These are phyloP conservation scores for Meriones unguiculatus DNA, from an alignment of 2,113 vertebrate species.

Conservation along the genomic window DNA sequence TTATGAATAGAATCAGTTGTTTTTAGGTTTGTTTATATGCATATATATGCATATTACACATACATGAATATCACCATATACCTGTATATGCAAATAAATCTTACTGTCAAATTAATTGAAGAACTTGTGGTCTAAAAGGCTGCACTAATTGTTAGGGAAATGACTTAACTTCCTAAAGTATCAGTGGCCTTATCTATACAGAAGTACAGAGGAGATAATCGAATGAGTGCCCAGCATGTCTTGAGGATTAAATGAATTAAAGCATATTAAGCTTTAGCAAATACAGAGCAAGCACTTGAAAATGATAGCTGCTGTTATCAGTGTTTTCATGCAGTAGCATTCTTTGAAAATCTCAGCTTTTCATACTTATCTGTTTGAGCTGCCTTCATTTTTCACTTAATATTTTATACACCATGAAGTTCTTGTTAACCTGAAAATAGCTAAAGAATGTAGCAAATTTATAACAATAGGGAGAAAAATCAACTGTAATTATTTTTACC, in stretches of 20 bases:
- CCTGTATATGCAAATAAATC: background rate
- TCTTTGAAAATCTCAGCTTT: constrained; percentile 49
- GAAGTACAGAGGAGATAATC: background rate
- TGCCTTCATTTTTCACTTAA: constrained; percentile 32
- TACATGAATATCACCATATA: background rate
- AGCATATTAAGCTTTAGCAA: constrained; percentile 38
- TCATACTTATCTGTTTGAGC: constrained; percentile 35
- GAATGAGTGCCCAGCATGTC: background rate
- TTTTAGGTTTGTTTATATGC: background rate
- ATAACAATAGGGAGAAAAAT: constrained; percentile 44
- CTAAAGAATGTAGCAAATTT: constrained; percentile 40
- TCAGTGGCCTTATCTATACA: constrained; percentile 9
- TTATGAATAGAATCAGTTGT: constrained; percentile 1
- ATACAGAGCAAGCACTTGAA: constrained; percentile 35
- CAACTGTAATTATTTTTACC: constrained; percentile 46
- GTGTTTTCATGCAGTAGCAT: constrained; percentile 38
- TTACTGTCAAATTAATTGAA: background rate
- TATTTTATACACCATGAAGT: constrained; percentile 18
- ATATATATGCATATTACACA: background rate
- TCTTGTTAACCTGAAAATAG: constrained; percentile 61
- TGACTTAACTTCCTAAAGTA: constrained; percentile 11
- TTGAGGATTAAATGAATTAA: constrained; percentile 46
- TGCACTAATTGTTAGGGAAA: background rate
- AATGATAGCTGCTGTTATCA: constrained; percentile 40
- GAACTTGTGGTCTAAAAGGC: constrained; percentile 24